Percentiles rank a stretch among this genome's conserved stretches.
These are phyloP conservation scores for Acrocephalus scirpaceus DNA, from an alignment of 2,797 vertebrate species.

Conservation along the genomic window DNA sequence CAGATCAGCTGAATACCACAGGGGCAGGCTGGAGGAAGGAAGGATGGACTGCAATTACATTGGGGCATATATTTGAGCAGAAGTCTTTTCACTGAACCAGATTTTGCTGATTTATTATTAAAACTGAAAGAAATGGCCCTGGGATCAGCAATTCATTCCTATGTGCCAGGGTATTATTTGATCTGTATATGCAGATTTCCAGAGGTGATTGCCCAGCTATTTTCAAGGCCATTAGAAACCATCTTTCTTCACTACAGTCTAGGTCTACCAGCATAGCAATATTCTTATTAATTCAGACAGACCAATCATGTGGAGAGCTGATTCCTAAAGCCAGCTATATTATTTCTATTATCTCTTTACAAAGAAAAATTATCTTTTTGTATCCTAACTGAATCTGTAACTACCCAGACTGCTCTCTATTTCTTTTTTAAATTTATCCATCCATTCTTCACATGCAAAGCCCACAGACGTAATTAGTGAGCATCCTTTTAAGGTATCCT, in stretches of 20 bases:
- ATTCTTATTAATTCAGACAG: not conserved
- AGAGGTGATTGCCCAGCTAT: not conserved
- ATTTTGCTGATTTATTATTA: not conserved
- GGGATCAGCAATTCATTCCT: not conserved
- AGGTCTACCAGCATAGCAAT: not conserved
- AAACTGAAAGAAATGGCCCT: not conserved
- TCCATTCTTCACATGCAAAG: not conserved
- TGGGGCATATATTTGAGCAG: fast-evolving
- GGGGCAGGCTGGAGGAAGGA: not conserved
- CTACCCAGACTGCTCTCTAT: not conserved
- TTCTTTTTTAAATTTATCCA: not conserved
- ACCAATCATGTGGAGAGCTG: not conserved
- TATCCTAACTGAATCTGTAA: not conserved
- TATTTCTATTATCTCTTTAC: not conserved
- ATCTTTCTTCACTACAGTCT: not conserved
- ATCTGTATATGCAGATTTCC: not conserved
- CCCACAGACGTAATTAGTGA: not conserved
- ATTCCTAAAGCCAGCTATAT: not conserved
- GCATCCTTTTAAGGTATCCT: not conserved
- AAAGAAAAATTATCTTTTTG: not conserved
- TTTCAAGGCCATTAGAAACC: not conserved
- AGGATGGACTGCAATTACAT: not conserved
- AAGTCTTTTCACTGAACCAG: not conserved
- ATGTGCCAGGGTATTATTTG: not conserved
- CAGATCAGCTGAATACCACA: not conserved